A percentile compares a stretch with the other conserved stretches of the same genome.
Evolutionary conservation across 2,113 vertebrate genomes (phyloP).

Genomic region (Caracal caracal): DNA sequence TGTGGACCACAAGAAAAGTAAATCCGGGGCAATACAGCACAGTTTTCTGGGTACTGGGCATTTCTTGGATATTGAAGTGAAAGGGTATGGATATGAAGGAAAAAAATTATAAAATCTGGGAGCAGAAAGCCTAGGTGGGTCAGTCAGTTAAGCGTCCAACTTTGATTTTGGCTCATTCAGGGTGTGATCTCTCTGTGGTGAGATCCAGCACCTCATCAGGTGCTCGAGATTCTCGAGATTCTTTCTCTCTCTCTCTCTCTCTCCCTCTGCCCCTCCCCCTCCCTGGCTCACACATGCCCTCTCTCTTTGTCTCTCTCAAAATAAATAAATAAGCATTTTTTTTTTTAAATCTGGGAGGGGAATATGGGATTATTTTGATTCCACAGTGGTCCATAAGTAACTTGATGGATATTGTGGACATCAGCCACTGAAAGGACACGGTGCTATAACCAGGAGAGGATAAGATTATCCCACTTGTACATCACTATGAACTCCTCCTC

Average conservation of each 20-base stretch:
- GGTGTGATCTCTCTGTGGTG: too few species aligned
- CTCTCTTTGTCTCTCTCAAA: too few species aligned
- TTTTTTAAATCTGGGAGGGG: neutral
- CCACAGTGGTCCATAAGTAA: neutral
- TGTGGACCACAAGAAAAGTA: neutral
- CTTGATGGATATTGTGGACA: neutral
- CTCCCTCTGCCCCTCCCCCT: too few species aligned
- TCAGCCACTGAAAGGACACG: too few species aligned
- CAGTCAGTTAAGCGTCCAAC: too few species aligned
- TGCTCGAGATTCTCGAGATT: too few species aligned
- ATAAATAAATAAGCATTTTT: too few species aligned
- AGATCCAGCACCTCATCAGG: too few species aligned
- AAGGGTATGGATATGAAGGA: neutral
- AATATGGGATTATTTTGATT: neutral
- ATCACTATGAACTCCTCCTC: neutral
- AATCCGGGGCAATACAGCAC: rapidly evolving
- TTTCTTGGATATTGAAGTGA: neutral
- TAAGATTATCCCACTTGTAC: neutral
- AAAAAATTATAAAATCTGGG: neutral
- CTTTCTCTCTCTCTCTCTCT: too few species aligned
- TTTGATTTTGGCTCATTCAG: too few species aligned
- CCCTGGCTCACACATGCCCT: too few species aligned
- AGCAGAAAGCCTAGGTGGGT: neutral
- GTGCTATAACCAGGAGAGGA: neutral
- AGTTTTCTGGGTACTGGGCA: too few species aligned